These are phyloP conservation scores for Colostygia pectinataria DNA, from an alignment of 2,888 invertebrate genomes.

Conservation along the genomic window DNA sequence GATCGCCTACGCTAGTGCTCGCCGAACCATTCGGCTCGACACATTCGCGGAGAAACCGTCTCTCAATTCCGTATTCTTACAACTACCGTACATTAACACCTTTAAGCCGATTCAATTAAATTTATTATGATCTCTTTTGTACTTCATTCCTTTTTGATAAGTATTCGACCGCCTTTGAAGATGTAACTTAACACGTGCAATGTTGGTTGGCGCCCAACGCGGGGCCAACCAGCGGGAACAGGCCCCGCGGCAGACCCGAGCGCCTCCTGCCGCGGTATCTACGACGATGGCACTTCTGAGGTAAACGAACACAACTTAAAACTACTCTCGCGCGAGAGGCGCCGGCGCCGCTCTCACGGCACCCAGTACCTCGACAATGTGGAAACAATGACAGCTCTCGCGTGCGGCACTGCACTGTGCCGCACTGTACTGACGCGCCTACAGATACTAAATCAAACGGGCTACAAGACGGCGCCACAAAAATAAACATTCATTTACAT, in stretches of 20 bases:
- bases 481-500: conserved; percentile 50
- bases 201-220: conserved; percentile 25
- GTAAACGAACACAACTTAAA: conserved; percentile 70
- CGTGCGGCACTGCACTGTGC: conserved; percentile 11
- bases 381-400: conserved; percentile 65
- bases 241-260: too few species aligned
- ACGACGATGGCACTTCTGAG: conserved; percentile 73
- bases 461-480: conserved; percentile 31
- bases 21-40: conserved; percentile 34
- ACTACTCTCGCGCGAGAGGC: too few species aligned
- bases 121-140: conserved; percentile 73
- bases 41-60: conserved; percentile 40
- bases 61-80: conserved; percentile 75
- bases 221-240: too few species aligned
- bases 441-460: conserved; percentile 37
- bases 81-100: conserved; percentile 61
- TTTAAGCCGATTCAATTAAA: conserved; percentile 71
- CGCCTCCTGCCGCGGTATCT: conserved; percentile 23
- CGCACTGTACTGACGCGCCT: conserved; percentile 23
- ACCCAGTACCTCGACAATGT: conserved; percentile 65
- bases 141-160: conserved; percentile 66
- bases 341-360: conserved; percentile 37
- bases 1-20: conserved; percentile 33
- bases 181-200: conserved; percentile 22
- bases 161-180: conserved; percentile 49